A percentile compares a stretch with the other conserved stretches of the same genome.
Conservation (phyloP, 2,797 vertebrate genomes). For the Otolemur crassicaudatus region DNA sequence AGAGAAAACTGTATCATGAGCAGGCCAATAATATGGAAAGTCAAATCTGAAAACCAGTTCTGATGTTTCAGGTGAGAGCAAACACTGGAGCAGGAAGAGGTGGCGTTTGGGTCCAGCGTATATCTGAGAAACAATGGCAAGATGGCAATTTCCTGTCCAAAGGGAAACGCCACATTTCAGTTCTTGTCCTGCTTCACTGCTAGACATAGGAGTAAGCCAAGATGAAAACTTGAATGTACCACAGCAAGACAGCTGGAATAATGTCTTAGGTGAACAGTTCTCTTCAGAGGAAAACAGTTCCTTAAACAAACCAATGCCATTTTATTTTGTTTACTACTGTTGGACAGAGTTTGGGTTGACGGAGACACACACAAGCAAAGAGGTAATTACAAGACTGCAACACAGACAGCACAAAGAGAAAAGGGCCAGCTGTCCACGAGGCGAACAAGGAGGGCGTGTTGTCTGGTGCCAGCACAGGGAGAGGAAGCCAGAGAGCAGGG, state of each 20-base stretch:
- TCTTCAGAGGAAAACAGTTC: neutral
- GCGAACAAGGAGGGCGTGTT: fast-evolving
- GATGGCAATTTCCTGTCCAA: too few species aligned
- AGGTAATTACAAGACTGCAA: too few species aligned
- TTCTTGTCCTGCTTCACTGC: neutral
- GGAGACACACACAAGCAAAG: neutral
- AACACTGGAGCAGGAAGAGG: neutral
- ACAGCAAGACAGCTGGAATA: neutral
- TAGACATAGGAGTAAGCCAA: neutral
- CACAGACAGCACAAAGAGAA: neutral
- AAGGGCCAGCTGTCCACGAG: neutral
- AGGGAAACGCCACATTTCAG: neutral
- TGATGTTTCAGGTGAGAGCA: neutral
- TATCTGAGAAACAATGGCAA: neutral
- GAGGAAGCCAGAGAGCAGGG: neutral
- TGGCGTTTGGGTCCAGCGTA: neutral
- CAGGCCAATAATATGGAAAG: fast-evolving
- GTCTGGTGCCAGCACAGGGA: neutral
- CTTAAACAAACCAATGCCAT: neutral
- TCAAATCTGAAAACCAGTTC: neutral
- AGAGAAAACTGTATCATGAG: neutral
- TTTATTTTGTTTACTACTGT: too few species aligned
- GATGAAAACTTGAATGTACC: neutral
- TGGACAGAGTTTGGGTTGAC: neutral
- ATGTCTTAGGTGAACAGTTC: neutral